Percentiles rank a stretch among this genome's conserved stretches.
Evolutionary conservation across 2,113 vertebrate genomes (phyloP).

Genomic region (Carassius carassius): DNA sequence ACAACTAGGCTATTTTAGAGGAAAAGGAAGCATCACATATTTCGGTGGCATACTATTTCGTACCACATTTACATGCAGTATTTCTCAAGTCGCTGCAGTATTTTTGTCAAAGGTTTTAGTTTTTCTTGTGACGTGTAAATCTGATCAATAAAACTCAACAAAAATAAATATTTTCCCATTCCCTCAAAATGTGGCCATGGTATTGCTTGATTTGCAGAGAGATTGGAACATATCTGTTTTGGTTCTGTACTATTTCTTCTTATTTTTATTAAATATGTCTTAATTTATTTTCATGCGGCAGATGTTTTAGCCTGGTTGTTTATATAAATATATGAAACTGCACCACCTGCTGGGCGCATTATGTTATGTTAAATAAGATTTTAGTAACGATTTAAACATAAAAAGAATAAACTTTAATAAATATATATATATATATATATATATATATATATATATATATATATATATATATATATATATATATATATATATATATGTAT

Average conservation of each 20-base stretch:
- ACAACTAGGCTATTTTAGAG: slow-evolving; percentile 59
- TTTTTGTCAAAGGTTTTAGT: neutral
- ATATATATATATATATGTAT: too few relatives aligned
- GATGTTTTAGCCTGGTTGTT: neutral
- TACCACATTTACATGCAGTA: neutral
- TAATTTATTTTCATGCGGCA: slow-evolving; percentile 1
- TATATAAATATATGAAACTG: neutral
- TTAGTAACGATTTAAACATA: neutral
- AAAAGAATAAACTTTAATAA: too few relatives aligned
- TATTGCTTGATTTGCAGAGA: neutral
- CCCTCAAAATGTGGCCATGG: neutral
- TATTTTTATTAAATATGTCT: neutral
- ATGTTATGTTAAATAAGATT: neutral
- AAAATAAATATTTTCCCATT: neutral
- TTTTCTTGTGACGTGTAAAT: neutral
- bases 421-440: too few relatives aligned
- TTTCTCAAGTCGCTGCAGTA: neutral
- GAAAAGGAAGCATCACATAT: slow-evolving; percentile 66
- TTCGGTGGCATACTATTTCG: slow-evolving; percentile 66
- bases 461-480: too few relatives aligned
- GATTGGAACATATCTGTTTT: neutral
- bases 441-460: too few relatives aligned
- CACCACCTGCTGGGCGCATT: slow-evolving; percentile 6
- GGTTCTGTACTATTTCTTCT: neutral
- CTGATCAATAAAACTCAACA: neutral